Conservation (phyloP, 1,140 invertebrate genomes). For the Drosophila parabipectinata region DNA sequence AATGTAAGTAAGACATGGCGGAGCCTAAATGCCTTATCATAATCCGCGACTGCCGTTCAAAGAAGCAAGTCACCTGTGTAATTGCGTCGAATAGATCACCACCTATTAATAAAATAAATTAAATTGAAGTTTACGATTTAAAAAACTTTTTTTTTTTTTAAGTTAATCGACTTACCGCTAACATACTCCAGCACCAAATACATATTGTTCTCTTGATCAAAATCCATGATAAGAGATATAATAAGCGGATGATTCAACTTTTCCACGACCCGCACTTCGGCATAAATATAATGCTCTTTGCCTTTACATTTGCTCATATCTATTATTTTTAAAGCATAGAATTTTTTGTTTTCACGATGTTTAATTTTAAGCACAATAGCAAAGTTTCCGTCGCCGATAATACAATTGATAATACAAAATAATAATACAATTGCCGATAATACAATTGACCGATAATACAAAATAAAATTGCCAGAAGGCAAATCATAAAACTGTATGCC, state of each 20-base stretch:
- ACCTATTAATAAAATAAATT: slow-evolving; percentile 86
- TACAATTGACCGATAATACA: slow-evolving; percentile 59
- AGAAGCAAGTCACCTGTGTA: slow-evolving; percentile 95
- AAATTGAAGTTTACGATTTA: slow-evolving; percentile 29
- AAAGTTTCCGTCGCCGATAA: slow-evolving; percentile 96
- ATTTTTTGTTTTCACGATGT: slow-evolving; percentile 88
- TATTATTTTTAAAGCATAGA: slow-evolving; percentile 98
- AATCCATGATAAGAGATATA: slow-evolving; percentile 95
- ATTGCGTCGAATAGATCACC: slow-evolving; percentile 99
- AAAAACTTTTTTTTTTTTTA: neutral
- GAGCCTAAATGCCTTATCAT: slow-evolving; percentile 97
- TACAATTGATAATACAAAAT: slow-evolving; percentile 85
- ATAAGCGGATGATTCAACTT: slow-evolving; percentile 97
- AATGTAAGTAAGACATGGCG: slow-evolving; percentile 97
- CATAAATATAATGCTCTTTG: slow-evolving; percentile 88
- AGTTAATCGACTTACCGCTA: slow-evolving; percentile 87
- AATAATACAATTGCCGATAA: slow-evolving; percentile 87
- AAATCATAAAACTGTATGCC: slow-evolving; percentile 63
- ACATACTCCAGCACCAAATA: slow-evolving; percentile 99
- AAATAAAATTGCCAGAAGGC: slow-evolving; percentile 31
- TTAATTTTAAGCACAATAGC: slow-evolving; percentile 93
- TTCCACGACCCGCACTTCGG: slow-evolving; percentile 92
- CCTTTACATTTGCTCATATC: slow-evolving; percentile 97
- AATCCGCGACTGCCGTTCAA: slow-evolving; percentile 94
- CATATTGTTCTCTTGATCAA: slow-evolving; percentile 94